Conservation (phyloP, 2,113 vertebrate species). For the Mormyrus lacerda region DNA sequence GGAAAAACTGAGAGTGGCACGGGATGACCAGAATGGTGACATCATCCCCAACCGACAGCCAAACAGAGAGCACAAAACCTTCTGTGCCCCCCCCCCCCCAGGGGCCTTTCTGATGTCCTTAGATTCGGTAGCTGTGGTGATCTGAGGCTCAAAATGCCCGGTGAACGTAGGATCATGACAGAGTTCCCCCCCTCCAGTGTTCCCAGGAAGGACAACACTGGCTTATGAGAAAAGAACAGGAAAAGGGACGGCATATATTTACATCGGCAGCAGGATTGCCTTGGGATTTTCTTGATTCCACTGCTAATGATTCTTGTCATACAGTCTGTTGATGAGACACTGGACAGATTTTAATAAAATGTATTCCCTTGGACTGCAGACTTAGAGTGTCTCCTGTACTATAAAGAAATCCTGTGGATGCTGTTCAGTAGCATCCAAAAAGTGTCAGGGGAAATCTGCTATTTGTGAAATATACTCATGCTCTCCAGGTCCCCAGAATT, state of each 20-base stretch:
- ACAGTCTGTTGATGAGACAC: neutral
- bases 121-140: neutral
- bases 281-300: constrained; percentile 18
- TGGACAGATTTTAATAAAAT: constrained; percentile 8
- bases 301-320: constrained; percentile 17
- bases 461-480: neutral
- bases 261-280: constrained; percentile 13
- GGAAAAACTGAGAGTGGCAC: constrained; percentile 8
- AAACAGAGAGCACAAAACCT: neutral
- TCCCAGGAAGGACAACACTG: constrained; percentile 15
- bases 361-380: neutral
- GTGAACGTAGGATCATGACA: constrained; percentile 3
- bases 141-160: neutral
- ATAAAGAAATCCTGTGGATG: neutral
- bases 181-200: neutral
- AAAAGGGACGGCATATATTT: constrained; percentile 25
- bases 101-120: neutral
- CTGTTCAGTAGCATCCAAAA: neutral
- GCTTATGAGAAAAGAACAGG: constrained; percentile 1
- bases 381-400: neutral
- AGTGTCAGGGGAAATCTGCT: neutral
- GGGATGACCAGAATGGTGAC: neutral
- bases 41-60: neutral
- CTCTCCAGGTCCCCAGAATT: neutral
- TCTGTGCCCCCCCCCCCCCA: neutral